phyloP scores from a whole-genome alignment of 2,888 invertebrate species.

The Amphipoea oculea region DNA sequence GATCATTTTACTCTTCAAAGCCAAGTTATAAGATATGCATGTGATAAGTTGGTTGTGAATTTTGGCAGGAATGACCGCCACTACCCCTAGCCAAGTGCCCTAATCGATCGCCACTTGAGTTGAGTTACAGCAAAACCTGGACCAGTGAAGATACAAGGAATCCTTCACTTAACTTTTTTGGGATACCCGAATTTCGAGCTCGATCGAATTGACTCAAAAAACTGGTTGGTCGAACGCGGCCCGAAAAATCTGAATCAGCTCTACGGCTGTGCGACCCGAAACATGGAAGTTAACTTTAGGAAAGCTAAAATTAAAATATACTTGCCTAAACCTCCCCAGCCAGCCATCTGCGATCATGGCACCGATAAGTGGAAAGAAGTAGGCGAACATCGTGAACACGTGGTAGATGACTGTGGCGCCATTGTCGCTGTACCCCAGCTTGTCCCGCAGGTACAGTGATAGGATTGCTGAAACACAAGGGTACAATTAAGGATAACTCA shows the following conservation, averaged over 20 bases:
- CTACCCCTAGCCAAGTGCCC: background rate
- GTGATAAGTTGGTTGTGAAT: background rate
- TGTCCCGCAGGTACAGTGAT: constrained; percentile 95
- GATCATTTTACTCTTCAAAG: constrained; percentile 2
- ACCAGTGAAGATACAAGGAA: background rate
- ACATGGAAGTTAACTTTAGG: background rate
- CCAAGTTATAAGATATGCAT: background rate
- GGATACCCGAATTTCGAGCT: background rate
- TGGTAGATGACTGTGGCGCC: constrained; percentile 97
- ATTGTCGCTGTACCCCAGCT: constrained; percentile 93
- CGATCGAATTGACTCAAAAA: background rate
- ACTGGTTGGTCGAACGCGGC: background rate
- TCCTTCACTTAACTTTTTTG: background rate
- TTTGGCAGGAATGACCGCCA: background rate
- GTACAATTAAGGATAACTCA: background rate
- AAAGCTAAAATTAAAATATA: constrained; percentile 18
- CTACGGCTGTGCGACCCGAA: background rate
- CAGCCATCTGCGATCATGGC: constrained; percentile 98
- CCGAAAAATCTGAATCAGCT: background rate
- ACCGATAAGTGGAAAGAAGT: constrained; percentile 96
- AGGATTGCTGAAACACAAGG: constrained; percentile 94
- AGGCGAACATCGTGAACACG: constrained; percentile 96
- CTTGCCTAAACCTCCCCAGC: constrained; percentile 95
- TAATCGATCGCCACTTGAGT: background rate
- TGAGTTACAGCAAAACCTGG: background rate